Base-by-base conservation (phyloP, 2,888 invertebrate species). In the Mongoloraphidia duomilia region DNA sequence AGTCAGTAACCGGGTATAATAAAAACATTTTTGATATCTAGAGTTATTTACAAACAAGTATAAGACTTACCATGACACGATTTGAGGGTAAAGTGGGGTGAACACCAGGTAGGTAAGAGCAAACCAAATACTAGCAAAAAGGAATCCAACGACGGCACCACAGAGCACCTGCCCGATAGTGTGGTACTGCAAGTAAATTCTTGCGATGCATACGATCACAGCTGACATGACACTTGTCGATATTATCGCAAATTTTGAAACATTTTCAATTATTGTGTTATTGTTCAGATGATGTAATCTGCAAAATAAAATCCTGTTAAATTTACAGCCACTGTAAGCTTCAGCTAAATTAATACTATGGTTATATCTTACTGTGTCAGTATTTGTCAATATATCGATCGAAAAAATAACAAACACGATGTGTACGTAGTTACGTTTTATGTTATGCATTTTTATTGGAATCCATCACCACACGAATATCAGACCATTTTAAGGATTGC, bases 181-280 rank as follows among this genome's bases (percentile, higher is more conserved):
- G 66, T 93, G 93, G 65, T 94, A 93, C 61, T 84, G 80, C 53
- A 93, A 73, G 66, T 93, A 93, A 51, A 92, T 81, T 62, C 92
- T 79, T 63, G 73, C 81, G 61, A 76, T 69, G 61, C 80, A 77
- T 46, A 84, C 82, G 54, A 80, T 66, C 44, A 75, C 55, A 12
- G 83, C 76, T 58, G 77, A 64, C 36, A 67, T 58, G 53, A 80
- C 63, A 57, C 80, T 81, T 41, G 75, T 72, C 38, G 75, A 71
- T 47, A 82, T 76, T 56, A 82, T 79, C 44, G 79, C 67, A 54
- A 79, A 71, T 62, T 82, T 75, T 76, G 86, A 85, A 56, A 85
- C 66, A 58, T 79, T 80, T 60, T 86, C 85, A 62, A 83, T 77
- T 59, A 84, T 76, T 60, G 81, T 81, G 62, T 83, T 84, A 63